phyloP scores from a whole-genome alignment of 2,113 vertebrate species.

The Sciurus niger region DNA sequence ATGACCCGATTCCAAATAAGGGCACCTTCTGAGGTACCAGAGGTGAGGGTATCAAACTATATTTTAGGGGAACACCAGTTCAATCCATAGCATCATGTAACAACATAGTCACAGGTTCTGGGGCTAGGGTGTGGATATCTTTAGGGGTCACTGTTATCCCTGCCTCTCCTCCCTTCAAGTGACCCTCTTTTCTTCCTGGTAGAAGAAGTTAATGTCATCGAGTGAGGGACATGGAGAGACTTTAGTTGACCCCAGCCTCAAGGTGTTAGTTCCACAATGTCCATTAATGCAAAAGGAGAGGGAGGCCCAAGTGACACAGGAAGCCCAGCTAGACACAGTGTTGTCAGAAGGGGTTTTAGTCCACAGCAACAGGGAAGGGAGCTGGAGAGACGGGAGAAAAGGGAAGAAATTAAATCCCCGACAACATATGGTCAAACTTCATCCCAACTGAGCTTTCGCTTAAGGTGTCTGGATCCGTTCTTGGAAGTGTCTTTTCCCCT shows the following conservation, averaged over 20 bases:
- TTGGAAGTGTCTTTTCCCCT: conserved; percentile 77
- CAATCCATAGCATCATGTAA: not conserved
- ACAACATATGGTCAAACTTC: conserved; percentile 78
- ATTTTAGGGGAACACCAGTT: not conserved
- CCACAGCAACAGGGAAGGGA: not conserved
- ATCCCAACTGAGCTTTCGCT: conserved; percentile 74
- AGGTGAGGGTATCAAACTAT: not conserved
- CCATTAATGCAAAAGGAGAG: not conserved
- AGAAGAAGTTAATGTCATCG: not conserved
- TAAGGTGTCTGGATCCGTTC: conserved; percentile 80
- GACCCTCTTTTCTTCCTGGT: not conserved
- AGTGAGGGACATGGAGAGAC: not conserved
- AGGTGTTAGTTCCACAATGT: not conserved
- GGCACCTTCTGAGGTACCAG: not conserved
- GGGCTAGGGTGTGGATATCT: not conserved
- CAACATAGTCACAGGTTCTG: not conserved
- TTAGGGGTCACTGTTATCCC: not conserved
- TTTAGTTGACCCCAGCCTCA: accelerated
- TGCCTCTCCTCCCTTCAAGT: not conserved
- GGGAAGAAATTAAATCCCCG: conserved; percentile 72
- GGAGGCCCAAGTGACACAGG: not conserved
- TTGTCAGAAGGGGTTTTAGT: not conserved
- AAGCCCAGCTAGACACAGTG: not conserved
- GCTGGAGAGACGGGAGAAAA: conserved; percentile 51
- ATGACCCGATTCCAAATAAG: not conserved